phyloP scores from a whole-genome alignment of 2,888 invertebrate genomes.

The Pachycephus smyrnensis region DNA sequence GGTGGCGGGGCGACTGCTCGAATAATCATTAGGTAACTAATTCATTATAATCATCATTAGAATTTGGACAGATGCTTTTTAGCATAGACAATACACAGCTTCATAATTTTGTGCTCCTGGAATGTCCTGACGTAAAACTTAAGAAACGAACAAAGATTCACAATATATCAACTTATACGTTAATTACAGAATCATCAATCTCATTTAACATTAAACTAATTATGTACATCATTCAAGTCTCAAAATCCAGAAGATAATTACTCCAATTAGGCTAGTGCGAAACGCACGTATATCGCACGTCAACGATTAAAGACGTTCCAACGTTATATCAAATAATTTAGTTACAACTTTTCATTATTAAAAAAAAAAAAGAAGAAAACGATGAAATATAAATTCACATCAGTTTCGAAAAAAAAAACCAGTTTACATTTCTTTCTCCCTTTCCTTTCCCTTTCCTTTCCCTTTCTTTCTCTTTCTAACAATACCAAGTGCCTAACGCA shows the following conservation, averaged over 20 bases:
- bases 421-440: neutral
- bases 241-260: constrained; percentile 36
- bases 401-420: neutral
- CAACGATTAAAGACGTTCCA: too few relatives aligned
- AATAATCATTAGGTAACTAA: constrained; percentile 13
- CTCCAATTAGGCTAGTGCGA: constrained; percentile 26
- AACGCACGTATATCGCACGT: constrained; percentile 8
- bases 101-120: constrained; percentile 29
- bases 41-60: neutral
- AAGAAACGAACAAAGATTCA: constrained; percentile 31
- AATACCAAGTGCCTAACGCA: constrained; percentile 4
- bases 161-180: constrained; percentile 21
- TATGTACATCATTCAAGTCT: constrained; percentile 40
- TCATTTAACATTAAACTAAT: constrained; percentile 36
- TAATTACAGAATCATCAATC: constrained; percentile 27
- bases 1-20: constrained; percentile 31
- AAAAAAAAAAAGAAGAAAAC: neutral
- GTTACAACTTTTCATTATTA: too few relatives aligned
- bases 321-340: too few relatives aligned
- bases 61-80: constrained; percentile 4
- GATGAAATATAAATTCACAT: too few relatives aligned
- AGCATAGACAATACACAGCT: constrained; percentile 1
- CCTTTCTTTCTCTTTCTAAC: too few relatives aligned
- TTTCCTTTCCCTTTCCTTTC: neutral
- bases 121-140: constrained; percentile 40